These are phyloP conservation scores for Andrena praecox DNA, from an alignment of 2,888 invertebrate species.

Conservation along the genomic window DNA sequence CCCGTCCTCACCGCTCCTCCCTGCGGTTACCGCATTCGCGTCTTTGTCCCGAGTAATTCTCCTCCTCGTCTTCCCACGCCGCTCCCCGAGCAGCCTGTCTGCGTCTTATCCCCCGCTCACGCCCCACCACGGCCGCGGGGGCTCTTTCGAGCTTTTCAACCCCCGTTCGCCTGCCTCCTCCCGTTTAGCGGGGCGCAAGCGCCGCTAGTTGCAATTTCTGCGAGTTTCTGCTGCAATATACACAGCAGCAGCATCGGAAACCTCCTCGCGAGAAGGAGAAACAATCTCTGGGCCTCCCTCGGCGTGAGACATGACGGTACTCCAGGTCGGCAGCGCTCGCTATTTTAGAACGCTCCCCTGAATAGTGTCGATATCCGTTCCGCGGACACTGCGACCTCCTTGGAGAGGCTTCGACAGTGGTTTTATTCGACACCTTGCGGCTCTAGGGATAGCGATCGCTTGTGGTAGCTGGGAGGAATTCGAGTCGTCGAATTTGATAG, in stretches of 20 bases:
- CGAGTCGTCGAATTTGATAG: not conserved
- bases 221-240: conserved; percentile 63
- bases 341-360: conserved; percentile 22
- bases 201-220: conserved; percentile 65
- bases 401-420: not conserved
- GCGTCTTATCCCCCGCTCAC: conserved; percentile 55
- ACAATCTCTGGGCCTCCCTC: conserved; percentile 50
- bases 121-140: conserved; percentile 18
- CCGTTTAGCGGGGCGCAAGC: conserved; percentile 65
- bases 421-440: not conserved
- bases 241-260: conserved; percentile 54
- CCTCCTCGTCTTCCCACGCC: conserved; percentile 39
- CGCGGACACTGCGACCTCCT: not conserved
- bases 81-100: conserved; percentile 54
- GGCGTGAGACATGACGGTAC: conserved; percentile 53
- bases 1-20: not conserved
- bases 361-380: conserved; percentile 28
- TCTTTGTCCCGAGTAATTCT: conserved; percentile 29
- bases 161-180: conserved; percentile 46
- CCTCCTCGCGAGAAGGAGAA: conserved; percentile 65
- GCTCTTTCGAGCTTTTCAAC: conserved; percentile 64
- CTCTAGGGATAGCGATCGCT: too few species aligned
- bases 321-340: conserved; percentile 30
- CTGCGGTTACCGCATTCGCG: conserved; percentile 20
- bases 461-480: too few species aligned